Evolutionary conservation across 37 sponge, comb jelly and placozoan genomes (phyloP).

Genomic region (Chondrilla cf. caribensis): DNA sequence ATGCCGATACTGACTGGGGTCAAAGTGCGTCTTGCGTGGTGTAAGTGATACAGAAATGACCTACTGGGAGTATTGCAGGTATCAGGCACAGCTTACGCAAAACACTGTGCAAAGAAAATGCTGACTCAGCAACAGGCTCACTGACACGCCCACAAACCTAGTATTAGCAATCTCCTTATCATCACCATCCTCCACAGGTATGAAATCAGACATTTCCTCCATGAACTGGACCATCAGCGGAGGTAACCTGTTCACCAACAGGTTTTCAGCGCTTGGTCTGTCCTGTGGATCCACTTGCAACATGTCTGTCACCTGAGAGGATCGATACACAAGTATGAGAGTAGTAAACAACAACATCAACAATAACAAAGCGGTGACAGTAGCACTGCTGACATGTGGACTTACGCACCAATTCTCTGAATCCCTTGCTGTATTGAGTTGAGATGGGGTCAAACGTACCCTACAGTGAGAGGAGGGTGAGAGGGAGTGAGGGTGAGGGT

Average conservation of each 20-base stretch:
- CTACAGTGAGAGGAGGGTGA: slow-evolving; percentile 9
- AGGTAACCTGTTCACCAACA: slow-evolving; percentile 35
- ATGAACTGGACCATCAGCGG: slow-evolving; percentile 27
- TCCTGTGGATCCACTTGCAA: slow-evolving; percentile 65
- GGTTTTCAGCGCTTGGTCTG: slow-evolving; percentile 66
- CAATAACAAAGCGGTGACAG: too few species aligned
- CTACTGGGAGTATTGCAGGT: slow-evolving; percentile 17
- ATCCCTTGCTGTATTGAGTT: slow-evolving; percentile 68
- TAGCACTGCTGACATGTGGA: too few species aligned
- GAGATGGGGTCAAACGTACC: slow-evolving; percentile 66
- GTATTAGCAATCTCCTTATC: neutral
- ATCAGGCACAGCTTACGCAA: neutral
- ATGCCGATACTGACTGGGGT: slow-evolving; percentile 29
- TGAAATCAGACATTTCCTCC: slow-evolving; percentile 24
- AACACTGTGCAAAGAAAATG: neutral
- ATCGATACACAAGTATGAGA: neutral
- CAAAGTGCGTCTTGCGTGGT: slow-evolving; percentile 32
- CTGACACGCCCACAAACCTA: neutral
- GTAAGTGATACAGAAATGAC: slow-evolving; percentile 65
- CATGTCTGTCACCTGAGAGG: slow-evolving; percentile 54
- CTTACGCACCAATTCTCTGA: slow-evolving; percentile 61
- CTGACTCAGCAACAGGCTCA: neutral
- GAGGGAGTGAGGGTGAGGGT: neutral
- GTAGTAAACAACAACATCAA: neutral
- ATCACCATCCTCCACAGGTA: neutral